These are phyloP conservation scores for Falco novaeseelandiae DNA, from an alignment of 2,797 vertebrate genomes.

Conservation along the genomic window DNA sequence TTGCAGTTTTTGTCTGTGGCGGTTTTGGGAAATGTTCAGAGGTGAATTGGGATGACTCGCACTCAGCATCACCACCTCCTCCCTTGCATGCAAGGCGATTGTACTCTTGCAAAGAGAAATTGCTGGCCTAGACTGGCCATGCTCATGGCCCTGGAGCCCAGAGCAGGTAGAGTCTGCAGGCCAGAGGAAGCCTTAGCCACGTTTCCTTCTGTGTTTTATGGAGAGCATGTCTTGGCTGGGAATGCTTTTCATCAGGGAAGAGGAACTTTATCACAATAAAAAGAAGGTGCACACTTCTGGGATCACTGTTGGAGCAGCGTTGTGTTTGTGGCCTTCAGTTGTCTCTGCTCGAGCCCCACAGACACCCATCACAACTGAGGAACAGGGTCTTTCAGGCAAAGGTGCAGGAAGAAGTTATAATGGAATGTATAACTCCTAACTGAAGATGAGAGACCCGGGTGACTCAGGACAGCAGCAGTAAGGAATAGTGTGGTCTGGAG, in stretches of 20 bases:
- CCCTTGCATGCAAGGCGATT: accelerated
- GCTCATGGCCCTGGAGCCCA: too few species aligned
- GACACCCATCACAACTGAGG: not conserved
- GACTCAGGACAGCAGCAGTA: not conserved
- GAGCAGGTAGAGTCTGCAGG: not conserved
- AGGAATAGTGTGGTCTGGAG: not conserved
- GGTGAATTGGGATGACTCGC: not conserved
- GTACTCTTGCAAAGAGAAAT: not conserved
- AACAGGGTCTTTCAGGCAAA: not conserved
- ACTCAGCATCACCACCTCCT: not conserved
- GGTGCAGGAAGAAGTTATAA: not conserved
- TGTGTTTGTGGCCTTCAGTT: not conserved
- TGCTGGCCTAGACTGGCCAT: not conserved
- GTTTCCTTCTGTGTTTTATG: not conserved
- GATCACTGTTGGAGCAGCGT: not conserved
- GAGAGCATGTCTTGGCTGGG: not conserved
- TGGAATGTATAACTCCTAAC: not conserved
- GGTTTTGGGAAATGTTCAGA: not conserved
- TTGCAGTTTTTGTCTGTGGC: not conserved
- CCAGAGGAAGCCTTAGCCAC: not conserved
- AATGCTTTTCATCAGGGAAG: not conserved
- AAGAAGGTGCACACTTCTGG: not conserved
- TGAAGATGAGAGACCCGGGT: not conserved
- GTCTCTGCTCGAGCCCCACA: not conserved
- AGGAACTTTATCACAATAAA: not conserved